Conservation (phyloP, 2,888 invertebrate species). For the Nudaria mundana region DNA sequence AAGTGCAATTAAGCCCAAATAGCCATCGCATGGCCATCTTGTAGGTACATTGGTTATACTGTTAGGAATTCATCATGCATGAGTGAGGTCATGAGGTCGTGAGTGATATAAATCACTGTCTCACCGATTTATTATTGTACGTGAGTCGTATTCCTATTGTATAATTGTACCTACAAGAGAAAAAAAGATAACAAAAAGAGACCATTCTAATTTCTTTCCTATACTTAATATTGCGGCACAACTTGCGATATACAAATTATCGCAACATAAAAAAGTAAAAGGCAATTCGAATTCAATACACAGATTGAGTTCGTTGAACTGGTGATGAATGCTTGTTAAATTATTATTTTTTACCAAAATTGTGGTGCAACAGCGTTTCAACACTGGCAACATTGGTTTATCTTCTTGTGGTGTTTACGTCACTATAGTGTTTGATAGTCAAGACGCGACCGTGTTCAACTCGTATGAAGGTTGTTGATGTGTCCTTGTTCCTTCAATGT, state of each 20-base stretch:
- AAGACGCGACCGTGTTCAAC: constrained; percentile 9
- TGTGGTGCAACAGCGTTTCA: constrained; percentile 16
- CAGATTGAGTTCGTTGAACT: constrained; percentile 24
- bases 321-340: constrained; percentile 7
- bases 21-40: too few relatives aligned
- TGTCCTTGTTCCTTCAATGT: constrained; percentile 9
- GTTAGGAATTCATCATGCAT: too few relatives aligned
- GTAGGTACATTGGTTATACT: too few relatives aligned
- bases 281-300: constrained; percentile 25
- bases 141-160: too few relatives aligned
- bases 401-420: constrained; percentile 12
- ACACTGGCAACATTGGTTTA: constrained; percentile 6
- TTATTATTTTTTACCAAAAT: constrained; percentile 6
- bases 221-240: not conserved
- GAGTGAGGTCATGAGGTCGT: too few relatives aligned
- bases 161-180: too few relatives aligned
- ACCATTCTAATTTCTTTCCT: constrained; percentile 1
- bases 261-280: constrained; percentile 37
- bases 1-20: too few relatives aligned
- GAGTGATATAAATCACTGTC: too few relatives aligned
- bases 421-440: constrained; percentile 22
- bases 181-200: too few relatives aligned
- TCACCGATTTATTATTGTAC: too few relatives aligned
- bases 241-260: constrained; percentile 3
- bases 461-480: constrained; percentile 6